Evolutionary conservation across 2,797 vertebrate species (phyloP).

Genomic region (Diplodus puntazzo): DNA sequence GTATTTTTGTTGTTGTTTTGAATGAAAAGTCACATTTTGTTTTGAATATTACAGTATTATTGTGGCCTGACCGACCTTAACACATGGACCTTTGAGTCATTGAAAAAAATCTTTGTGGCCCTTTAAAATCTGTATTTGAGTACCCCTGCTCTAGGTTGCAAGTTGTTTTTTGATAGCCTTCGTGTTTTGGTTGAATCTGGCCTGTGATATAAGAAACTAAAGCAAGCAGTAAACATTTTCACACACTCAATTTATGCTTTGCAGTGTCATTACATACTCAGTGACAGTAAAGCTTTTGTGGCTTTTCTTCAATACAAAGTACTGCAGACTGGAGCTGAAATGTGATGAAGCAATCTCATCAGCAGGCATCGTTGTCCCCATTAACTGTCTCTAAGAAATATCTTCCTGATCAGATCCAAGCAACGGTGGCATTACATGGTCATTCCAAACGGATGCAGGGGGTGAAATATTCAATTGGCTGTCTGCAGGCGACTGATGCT

Average conservation of each 20-base stretch:
- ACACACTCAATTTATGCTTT: constrained; percentile 1
- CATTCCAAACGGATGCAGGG: constrained; percentile 70
- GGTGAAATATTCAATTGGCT: constrained; percentile 67
- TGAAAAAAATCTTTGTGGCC: too few species aligned
- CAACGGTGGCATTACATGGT: constrained; percentile 54
- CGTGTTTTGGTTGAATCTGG: background rate
- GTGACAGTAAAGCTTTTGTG: constrained; percentile 16
- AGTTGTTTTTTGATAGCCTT: constrained; percentile 4
- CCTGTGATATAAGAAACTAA: background rate
- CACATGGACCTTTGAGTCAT: too few species aligned
- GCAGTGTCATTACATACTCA: constrained; percentile 16
- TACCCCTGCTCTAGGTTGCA: background rate
- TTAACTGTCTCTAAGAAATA: constrained; percentile 62
- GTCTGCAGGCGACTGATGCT: constrained; percentile 67
- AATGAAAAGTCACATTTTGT: too few species aligned
- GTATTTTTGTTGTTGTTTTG: too few species aligned
- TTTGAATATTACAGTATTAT: too few species aligned
- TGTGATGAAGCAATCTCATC: constrained; percentile 63
- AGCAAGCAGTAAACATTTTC: constrained; percentile 19
- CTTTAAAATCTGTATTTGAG: too few species aligned
- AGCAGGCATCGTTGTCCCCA: constrained; percentile 45
- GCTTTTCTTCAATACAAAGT: constrained; percentile 25
- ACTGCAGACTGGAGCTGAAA: constrained; percentile 48
- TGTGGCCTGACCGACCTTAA: too few species aligned
- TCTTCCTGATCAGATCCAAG: constrained; percentile 70